phyloP scores from a whole-genome alignment of 2,113 vertebrate genomes.

The Acrocephalus arundinaceus region DNA sequence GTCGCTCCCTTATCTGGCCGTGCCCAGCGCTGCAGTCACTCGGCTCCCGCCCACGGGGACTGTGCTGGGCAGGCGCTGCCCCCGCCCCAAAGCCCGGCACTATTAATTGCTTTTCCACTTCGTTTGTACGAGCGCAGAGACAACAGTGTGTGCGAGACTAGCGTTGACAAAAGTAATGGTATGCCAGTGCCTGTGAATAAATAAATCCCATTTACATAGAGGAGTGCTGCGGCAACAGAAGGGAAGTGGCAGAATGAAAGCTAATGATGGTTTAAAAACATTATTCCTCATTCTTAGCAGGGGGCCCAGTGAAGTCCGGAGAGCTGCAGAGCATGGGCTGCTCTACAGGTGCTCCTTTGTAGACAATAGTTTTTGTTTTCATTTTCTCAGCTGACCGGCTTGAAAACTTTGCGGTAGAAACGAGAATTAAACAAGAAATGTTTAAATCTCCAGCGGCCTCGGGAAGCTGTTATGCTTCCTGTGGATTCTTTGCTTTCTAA shows the following conservation, averaged over 20 bases:
- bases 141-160: background rate
- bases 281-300: constrained; percentile 16
- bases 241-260: constrained; percentile 49
- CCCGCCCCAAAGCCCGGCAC: constrained; percentile 47
- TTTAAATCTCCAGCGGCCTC: background rate
- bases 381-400: background rate
- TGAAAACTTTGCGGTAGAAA: background rate
- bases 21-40: constrained; percentile 74
- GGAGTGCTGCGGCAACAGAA: constrained; percentile 26
- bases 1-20: constrained; percentile 80
- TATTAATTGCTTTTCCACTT: constrained; percentile 79
- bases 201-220: constrained; percentile 72
- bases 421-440: background rate
- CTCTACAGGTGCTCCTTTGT: background rate
- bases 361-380: background rate
- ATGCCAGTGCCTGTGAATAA: constrained; percentile 75
- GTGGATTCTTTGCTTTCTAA: background rate
- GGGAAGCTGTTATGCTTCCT: background rate
- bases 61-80: constrained; percentile 46
- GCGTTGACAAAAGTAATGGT: constrained; percentile 71
- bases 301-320: background rate
- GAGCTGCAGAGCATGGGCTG: background rate
- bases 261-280: constrained; percentile 53
- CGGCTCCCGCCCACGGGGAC: constrained; percentile 39
- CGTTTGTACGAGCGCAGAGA: background rate